Conservation (phyloP, 1,140 invertebrate species). For the Drosophila chauvacae region DNA sequence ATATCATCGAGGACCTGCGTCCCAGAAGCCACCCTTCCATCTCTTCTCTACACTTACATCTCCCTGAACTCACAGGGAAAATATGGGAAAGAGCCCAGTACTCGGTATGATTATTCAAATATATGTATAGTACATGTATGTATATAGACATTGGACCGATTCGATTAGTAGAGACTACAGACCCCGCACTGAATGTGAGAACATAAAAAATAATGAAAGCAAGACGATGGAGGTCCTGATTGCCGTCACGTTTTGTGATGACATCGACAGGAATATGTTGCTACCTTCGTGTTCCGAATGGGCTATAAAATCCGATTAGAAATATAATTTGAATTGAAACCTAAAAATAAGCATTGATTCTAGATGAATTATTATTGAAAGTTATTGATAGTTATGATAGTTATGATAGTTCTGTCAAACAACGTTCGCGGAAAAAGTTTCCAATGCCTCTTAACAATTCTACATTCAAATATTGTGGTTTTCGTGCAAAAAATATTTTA, state of each 20-base stretch:
- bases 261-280: slow-evolving; percentile 19
- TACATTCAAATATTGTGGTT: no score
- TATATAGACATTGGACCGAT: slow-evolving; percentile 1
- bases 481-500: no score
- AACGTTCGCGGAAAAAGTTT: not conserved
- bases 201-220: slow-evolving; percentile 71
- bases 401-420: no score
- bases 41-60: not conserved
- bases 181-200: slow-evolving; percentile 48
- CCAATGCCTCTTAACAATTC: not conserved
- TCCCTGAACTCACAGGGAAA: slow-evolving; percentile 8
- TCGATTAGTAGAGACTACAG: slow-evolving; percentile 37
- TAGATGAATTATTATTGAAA: not conserved
- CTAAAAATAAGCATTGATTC: not conserved
- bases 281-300: slow-evolving; percentile 12
- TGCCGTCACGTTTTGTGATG: slow-evolving; percentile 19
- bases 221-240: slow-evolving; percentile 5
- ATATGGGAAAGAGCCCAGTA: not conserved
- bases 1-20: not conserved
- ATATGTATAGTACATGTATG: slow-evolving; percentile 14
- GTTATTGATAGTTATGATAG: not conserved
- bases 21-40: not conserved
- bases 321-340: slow-evolving; percentile 5
- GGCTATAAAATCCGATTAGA: not conserved
- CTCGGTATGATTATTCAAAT: slow-evolving; percentile 63